These are phyloP conservation scores for Myotis myotis DNA, from an alignment of 2,797 vertebrate genomes.

Conservation along the genomic window DNA sequence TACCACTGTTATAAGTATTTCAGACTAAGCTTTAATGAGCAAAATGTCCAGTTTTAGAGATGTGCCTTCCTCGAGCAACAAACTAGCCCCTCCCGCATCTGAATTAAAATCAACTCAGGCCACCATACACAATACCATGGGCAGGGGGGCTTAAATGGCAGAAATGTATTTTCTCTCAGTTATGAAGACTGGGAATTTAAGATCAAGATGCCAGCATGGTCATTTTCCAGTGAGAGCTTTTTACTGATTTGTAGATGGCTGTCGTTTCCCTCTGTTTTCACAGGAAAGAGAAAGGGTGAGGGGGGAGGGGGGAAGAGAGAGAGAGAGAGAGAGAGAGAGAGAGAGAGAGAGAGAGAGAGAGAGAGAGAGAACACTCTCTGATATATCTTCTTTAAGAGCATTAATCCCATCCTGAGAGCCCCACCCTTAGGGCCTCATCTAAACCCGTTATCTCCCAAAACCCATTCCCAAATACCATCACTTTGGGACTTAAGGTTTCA, in stretches of 20 bases:
- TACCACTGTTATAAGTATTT: no score
- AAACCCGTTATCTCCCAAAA: background rate
- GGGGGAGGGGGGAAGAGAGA: background rate
- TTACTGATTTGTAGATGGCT: background rate
- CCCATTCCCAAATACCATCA: background rate
- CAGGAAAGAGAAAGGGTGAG: background rate
- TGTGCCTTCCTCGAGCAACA: background rate
- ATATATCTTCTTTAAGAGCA: background rate
- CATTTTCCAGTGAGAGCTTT: background rate
- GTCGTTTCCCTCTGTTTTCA: background rate
- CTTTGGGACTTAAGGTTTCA: background rate
- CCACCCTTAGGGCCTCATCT: background rate
- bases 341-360: no score
- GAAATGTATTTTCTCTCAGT: background rate
- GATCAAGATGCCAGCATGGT: background rate
- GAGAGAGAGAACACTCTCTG: background rate
- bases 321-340: background rate
- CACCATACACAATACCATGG: background rate
- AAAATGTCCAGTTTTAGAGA: constrained; percentile 29
- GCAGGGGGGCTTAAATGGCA: background rate
- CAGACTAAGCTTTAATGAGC: no score
- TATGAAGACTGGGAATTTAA: background rate
- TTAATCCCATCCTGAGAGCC: background rate
- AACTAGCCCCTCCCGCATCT: background rate
- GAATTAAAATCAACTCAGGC: background rate